Conservation (phyloP, 2,888 invertebrate genomes). For the Caenorhabditis panamensis region DNA sequence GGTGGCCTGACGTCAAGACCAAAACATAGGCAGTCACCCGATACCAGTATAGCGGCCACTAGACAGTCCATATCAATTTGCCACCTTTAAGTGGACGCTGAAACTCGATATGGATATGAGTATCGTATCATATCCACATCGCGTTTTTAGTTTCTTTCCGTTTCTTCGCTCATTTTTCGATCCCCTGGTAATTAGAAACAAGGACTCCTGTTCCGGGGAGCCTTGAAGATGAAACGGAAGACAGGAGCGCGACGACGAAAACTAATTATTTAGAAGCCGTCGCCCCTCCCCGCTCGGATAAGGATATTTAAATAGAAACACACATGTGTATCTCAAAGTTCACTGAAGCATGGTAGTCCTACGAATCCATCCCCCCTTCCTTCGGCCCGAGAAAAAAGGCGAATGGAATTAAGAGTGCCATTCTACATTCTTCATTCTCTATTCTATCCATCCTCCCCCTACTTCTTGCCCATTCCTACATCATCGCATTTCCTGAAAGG, state of each 20-base stretch:
- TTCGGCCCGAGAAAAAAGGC: slow-evolving; percentile 9
- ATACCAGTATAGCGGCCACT: slow-evolving; percentile 31
- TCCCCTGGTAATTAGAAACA: slow-evolving; percentile 18
- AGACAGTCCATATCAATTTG: slow-evolving; percentile 43
- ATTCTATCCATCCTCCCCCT: slow-evolving; percentile 9
- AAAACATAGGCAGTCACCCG: slow-evolving; percentile 28
- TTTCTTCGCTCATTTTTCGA: slow-evolving; percentile 1
- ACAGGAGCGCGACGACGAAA: slow-evolving; percentile 7
- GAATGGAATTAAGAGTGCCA: slow-evolving; percentile 51
- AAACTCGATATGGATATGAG: slow-evolving; percentile 18
- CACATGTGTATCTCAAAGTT: slow-evolving; percentile 43
- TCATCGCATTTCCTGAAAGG: slow-evolving; percentile 38
- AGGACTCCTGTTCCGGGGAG: slow-evolving; percentile 12
- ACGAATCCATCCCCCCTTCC: slow-evolving; percentile 26
- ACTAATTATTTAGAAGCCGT: slow-evolving; percentile 50
- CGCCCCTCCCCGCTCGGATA: slow-evolving; percentile 4
- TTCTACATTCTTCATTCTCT: slow-evolving; percentile 1
- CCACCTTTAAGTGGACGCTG: slow-evolving; percentile 52
- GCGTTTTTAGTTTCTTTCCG: slow-evolving; percentile 23
- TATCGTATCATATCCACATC: slow-evolving; percentile 14
- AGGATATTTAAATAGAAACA: slow-evolving; percentile 53
- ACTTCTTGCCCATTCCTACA: slow-evolving; percentile 22
- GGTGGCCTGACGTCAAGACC: background rate
- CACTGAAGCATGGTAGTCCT: slow-evolving; percentile 55
- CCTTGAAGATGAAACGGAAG: background rate